Conservation (phyloP, 2,888 invertebrate species). For the Chalcis sispes region DNA sequence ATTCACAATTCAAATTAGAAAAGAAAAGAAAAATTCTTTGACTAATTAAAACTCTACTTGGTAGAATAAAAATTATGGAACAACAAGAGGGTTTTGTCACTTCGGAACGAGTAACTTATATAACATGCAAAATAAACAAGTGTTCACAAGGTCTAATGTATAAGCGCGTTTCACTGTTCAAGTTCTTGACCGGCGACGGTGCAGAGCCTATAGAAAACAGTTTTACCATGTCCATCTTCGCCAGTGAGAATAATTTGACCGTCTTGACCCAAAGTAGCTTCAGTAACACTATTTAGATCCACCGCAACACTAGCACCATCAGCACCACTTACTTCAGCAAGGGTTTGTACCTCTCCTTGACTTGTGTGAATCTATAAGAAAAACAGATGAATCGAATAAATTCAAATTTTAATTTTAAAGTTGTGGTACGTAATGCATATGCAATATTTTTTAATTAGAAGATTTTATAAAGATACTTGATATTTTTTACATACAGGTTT, state of each 20-base stretch:
- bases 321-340: constrained; percentile 84
- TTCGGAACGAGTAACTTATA: constrained; percentile 54
- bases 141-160: constrained; percentile 63
- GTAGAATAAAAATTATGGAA: constrained; percentile 59
- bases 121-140: constrained; percentile 59
- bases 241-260: constrained; percentile 96
- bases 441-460: too few species aligned
- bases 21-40: constrained; percentile 59
- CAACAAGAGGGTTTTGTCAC: constrained; percentile 52
- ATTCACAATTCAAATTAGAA: constrained; percentile 53
- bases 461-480: too few species aligned
- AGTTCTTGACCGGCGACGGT: constrained; percentile 76
- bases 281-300: constrained; percentile 92
- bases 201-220: constrained; percentile 77
- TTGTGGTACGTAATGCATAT: too few species aligned
- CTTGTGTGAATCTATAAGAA: constrained; percentile 75
- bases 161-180: constrained; percentile 72
- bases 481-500: too few species aligned
- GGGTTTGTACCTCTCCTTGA: constrained; percentile 82
- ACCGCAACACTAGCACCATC: constrained; percentile 86
- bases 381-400: not conserved
- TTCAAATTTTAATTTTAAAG: not conserved
- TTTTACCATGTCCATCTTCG: constrained; percentile 93
- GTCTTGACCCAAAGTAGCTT: constrained; percentile 93
- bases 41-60: constrained; percentile 65